These are phyloP conservation scores for Sardinella longiceps DNA, from an alignment of 2,797 vertebrate genomes.

Conservation along the genomic window DNA sequence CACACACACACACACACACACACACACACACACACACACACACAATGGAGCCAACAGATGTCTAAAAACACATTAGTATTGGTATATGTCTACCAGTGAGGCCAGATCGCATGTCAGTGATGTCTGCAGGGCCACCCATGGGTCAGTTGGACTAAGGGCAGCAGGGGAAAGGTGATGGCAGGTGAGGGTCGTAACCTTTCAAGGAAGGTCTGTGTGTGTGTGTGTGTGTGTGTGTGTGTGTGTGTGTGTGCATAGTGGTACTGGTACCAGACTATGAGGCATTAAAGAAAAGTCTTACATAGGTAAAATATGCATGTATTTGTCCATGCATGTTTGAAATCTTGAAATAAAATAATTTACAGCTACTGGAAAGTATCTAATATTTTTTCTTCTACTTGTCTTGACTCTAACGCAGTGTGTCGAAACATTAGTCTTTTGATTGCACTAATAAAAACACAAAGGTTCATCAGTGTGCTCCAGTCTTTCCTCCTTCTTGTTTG, in stretches of 20 bases:
- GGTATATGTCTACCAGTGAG: background rate
- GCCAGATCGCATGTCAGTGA: background rate
- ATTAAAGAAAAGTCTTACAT: too few species aligned
- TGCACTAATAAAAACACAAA: too few species aligned
- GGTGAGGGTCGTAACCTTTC: background rate
- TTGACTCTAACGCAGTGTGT: too few species aligned
- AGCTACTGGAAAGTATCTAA: background rate
- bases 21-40: background rate
- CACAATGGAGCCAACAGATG: background rate
- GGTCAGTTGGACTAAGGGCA: background rate
- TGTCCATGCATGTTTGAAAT: background rate
- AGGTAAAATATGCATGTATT: background rate
- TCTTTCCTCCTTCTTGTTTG: too few species aligned
- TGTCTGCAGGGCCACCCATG: background rate
- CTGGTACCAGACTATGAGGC: too few species aligned
- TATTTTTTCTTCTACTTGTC: background rate
- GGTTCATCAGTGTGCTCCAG: too few species aligned
- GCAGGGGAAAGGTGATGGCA: background rate
- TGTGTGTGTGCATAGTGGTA: background rate
- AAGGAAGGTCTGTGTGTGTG: background rate
- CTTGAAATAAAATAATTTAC: background rate
- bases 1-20: background rate
- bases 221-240: background rate
- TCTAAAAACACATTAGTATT: background rate
- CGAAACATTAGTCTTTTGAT: too few species aligned